A percentile compares a stretch with the other conserved stretches of the same genome.
Conservation (phyloP, 2,113 vertebrate species). For the Coreoperca whiteheadi region DNA sequence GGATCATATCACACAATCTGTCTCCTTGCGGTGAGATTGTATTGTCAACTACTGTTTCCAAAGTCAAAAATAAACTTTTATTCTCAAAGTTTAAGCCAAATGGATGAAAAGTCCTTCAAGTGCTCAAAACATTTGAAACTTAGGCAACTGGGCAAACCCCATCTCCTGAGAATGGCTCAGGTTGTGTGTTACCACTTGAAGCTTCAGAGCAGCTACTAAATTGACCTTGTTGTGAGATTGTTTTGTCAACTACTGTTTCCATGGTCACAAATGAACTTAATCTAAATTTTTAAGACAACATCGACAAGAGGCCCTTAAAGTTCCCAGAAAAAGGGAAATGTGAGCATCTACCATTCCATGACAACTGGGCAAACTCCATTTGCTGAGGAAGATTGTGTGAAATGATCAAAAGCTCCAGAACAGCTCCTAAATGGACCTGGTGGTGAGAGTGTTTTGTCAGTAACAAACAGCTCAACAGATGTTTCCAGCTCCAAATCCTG, state of each 20-base stretch:
- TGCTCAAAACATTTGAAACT: neutral
- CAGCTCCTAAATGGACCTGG: neutral
- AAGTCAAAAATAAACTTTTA: neutral
- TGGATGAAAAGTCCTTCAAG: neutral
- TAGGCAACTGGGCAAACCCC: neutral
- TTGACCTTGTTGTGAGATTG: neutral
- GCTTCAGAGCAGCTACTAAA: neutral
- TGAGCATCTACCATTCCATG: neutral
- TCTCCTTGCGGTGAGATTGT: neutral
- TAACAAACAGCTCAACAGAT: slow-evolving; percentile 45
- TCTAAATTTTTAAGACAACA: neutral
- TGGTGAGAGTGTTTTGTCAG: slow-evolving; percentile 13
- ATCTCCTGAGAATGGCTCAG: neutral
- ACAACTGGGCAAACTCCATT: neutral
- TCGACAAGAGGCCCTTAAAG: neutral
- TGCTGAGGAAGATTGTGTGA: neutral
- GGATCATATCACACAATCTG: neutral
- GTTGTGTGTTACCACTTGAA: neutral
- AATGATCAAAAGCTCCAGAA: slow-evolving; percentile 5
- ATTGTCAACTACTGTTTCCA: neutral
- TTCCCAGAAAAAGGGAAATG: neutral
- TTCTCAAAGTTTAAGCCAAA: neutral
- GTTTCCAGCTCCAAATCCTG: slow-evolving; percentile 55
- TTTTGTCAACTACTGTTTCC: neutral
- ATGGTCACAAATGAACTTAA: neutral